Evolutionary conservation across 2,888 invertebrate species (phyloP), one percentile per base, ranked within the genome.

Genomic region (Nomada flava): DNA sequence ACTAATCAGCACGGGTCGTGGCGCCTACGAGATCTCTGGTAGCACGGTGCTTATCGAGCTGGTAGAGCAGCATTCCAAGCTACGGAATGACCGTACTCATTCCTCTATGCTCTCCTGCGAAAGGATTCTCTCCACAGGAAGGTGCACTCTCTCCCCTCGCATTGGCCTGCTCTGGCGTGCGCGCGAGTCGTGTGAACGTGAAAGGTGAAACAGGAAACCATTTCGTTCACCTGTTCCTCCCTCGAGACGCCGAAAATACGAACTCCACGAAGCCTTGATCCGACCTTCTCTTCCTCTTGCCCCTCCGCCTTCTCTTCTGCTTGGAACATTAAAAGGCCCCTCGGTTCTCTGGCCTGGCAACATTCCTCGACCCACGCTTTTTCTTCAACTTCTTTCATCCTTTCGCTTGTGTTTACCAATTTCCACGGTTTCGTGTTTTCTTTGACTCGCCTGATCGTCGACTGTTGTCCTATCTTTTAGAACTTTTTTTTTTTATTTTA

Each of bases 211-310:
- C 82, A 82, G 83, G 83, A 83, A 83, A 83, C 63, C 74, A 74
- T 83, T 83, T 73, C 65, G 79, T 82, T 64, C 86, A 86, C 77
- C 86, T 86, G 87, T 81, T 69, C 76, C 59, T 11, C 65, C 9
- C 60, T 29, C 9, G 44, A 47, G 76, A 36, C 75, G 68, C 88
- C 87, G 86, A 87, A 87, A 87, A 86, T 84, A 36, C 79, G 69
- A 72, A 79, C 77, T 64, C 67, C 63, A 50, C 44, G 75, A 71
- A 87, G 67, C 89, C 87, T 90, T 89, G 86, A 88, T 85, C 79
- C 82, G 89, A 90, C 89, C 89, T 90, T 90, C 89, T 80, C 82
- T 85, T 75, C 78, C 76, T 71, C 23, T 36, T 36, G 5, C 36
- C 36, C 36, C 36, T 36, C 36, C 36, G 7, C 36, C 5, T 7